These are phyloP conservation scores for Xiphophorus birchmanni DNA, from an alignment of 2,797 vertebrate genomes.

Conservation along the genomic window DNA sequence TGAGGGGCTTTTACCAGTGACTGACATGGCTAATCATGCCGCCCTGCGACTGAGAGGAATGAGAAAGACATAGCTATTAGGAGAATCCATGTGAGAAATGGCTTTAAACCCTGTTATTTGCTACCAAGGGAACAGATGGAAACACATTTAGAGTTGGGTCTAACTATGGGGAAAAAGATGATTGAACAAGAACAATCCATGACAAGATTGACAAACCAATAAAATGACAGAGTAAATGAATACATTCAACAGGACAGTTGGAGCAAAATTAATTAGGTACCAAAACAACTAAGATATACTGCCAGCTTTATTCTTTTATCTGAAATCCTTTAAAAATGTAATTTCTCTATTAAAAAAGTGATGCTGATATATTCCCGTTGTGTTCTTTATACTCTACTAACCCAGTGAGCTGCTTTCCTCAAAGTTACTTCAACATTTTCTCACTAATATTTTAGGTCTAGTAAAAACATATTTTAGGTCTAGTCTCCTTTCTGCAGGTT, in stretches of 20 bases:
- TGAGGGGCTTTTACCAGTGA: slow-evolving; percentile 59
- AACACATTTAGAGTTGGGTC: slow-evolving; percentile 62
- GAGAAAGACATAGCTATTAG: slow-evolving; percentile 70
- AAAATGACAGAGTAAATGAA: slow-evolving; percentile 22
- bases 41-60: slow-evolving; percentile 75
- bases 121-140: slow-evolving; percentile 81
- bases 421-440: background rate
- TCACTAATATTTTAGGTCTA: background rate
- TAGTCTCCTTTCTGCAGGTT: background rate
- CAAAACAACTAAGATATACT: background rate
- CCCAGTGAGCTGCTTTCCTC: background rate
- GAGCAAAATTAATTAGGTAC: background rate
- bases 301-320: background rate
- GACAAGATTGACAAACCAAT: slow-evolving; percentile 26
- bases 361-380: background rate
- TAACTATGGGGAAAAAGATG: slow-evolving; percentile 49
- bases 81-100: slow-evolving; percentile 73
- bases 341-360: background rate
- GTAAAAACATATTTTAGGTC: background rate
- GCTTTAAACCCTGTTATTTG: slow-evolving; percentile 80
- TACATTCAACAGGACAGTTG: slow-evolving; percentile 8
- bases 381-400: background rate
- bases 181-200: slow-evolving; percentile 36
- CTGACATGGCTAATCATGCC: slow-evolving; percentile 74
- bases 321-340: too few species aligned